Evolutionary conservation across 1,140 invertebrate genomes (phyloP).

Genomic region (Yoshiicerus persimilis): DNA sequence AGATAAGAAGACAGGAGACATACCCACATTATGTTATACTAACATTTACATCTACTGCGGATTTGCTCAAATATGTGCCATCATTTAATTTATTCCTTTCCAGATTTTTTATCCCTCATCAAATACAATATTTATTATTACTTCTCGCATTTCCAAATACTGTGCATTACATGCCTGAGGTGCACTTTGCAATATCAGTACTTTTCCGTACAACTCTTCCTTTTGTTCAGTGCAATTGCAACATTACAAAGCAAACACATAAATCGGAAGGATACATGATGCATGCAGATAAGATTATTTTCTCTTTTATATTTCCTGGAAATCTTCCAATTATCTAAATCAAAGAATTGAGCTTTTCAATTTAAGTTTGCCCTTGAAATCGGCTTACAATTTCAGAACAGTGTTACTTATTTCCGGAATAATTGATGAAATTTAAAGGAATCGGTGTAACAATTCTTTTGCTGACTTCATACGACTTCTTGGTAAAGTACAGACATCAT

Average conservation of each 20-base stretch:
- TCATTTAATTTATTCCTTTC: neutral
- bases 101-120: neutral
- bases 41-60: neutral
- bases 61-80: neutral
- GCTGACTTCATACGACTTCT: neutral
- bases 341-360: no score
- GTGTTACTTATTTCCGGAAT: neutral
- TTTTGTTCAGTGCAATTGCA: no score
- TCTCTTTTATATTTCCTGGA: no score
- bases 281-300: no score
- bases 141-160: no score
- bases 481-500: neutral
- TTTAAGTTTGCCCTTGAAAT: no score
- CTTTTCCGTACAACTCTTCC: no score
- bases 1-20: neutral
- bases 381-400: neutral
- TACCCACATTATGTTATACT: neutral
- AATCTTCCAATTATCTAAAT: no score
- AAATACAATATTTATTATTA: neutral
- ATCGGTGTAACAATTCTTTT: neutral
- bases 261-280: no score
- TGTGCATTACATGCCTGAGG: no score
- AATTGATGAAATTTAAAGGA: neutral
- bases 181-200: no score
- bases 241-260: no score